A percentile compares a stretch with the other conserved stretches of the same genome.
phyloP scores from a whole-genome alignment of 2,113 vertebrate species.

The Corythaixoides concolor region DNA sequence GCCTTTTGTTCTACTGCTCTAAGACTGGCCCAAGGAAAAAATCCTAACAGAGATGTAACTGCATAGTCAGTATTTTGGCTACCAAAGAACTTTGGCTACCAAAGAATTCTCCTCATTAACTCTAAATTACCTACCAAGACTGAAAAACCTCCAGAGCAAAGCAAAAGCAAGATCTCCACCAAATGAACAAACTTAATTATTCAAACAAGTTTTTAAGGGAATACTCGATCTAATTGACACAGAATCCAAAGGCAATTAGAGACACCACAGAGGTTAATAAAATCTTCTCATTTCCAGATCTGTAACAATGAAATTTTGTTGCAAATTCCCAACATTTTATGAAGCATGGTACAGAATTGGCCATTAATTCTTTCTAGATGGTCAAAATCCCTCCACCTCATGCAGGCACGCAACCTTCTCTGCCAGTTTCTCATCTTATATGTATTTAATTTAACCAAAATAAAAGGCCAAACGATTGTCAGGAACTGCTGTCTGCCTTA shows the following conservation, averaged over 20 bases:
- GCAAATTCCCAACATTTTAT: background rate
- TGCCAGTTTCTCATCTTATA: slow-evolving; percentile 74
- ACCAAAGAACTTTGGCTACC: background rate
- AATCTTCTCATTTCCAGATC: background rate
- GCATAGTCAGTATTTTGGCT: background rate
- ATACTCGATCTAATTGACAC: fast-evolving
- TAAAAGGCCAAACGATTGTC: slow-evolving; percentile 65
- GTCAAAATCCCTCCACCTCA: background rate
- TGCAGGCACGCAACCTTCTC: background rate
- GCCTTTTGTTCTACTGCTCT: background rate
- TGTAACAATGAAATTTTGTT: background rate
- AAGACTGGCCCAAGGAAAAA: background rate
- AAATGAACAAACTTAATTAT: background rate
- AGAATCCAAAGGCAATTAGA: background rate
- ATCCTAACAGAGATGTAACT: background rate
- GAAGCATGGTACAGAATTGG: background rate
- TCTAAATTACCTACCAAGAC: background rate
- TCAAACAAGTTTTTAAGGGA: background rate
- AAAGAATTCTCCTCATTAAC: background rate
- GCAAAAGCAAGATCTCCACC: background rate
- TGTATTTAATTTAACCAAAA: slow-evolving; percentile 78
- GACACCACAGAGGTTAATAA: background rate
- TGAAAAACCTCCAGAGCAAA: background rate
- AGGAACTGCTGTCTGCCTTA: slow-evolving; percentile 15
- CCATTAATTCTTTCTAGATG: slow-evolving; percentile 54